These are phyloP conservation scores for Gibbula magus DNA, from an alignment of 2,888 invertebrate species.

Conservation along the genomic window DNA sequence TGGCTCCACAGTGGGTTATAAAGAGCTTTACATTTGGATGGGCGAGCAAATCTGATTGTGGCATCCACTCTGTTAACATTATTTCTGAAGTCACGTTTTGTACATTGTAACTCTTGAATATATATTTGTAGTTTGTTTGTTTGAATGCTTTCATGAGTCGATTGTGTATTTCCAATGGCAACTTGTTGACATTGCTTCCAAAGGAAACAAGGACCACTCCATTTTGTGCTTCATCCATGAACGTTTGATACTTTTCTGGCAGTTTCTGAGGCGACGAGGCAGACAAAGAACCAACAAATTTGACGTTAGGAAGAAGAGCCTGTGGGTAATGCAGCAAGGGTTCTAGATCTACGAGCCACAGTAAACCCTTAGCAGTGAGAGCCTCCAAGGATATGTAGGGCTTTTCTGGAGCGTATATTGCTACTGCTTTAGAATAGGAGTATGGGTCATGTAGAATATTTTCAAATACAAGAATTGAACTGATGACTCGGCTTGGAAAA, in stretches of 20 bases:
- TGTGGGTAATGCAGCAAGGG: slow-evolving; percentile 43
- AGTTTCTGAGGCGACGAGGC: slow-evolving; percentile 43
- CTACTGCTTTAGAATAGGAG: slow-evolving; percentile 35
- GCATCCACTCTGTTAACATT: slow-evolving; percentile 46
- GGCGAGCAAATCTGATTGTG: slow-evolving; percentile 54
- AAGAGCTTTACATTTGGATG: slow-evolving; percentile 51
- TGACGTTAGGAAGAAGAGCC: slow-evolving; percentile 44
- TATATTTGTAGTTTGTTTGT: slow-evolving; percentile 33
- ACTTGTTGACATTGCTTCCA: slow-evolving; percentile 37
- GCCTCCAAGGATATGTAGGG: slow-evolving; percentile 36
- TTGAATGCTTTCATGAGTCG: slow-evolving; percentile 42
- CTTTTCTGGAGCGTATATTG: slow-evolving; percentile 38
- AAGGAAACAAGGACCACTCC: slow-evolving; percentile 55
- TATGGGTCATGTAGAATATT: slow-evolving; percentile 29
- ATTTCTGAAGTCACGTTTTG: slow-evolving; percentile 32
- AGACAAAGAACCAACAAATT: slow-evolving; percentile 39
- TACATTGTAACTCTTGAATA: slow-evolving; percentile 29
- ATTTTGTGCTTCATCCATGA: slow-evolving; percentile 40
- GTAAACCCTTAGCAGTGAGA: slow-evolving; percentile 29
- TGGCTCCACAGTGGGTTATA: slow-evolving; percentile 58
- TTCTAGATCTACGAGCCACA: slow-evolving; percentile 46
- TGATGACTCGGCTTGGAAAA: slow-evolving; percentile 17
- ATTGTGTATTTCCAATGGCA: slow-evolving; percentile 34
- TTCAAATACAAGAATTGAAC: not conserved
- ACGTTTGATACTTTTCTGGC: slow-evolving; percentile 36